Evolutionary conservation across 2,888 invertebrate species (phyloP), one percentile per base, ranked within the genome.

Genomic region (Nomada lathburiana): DNA sequence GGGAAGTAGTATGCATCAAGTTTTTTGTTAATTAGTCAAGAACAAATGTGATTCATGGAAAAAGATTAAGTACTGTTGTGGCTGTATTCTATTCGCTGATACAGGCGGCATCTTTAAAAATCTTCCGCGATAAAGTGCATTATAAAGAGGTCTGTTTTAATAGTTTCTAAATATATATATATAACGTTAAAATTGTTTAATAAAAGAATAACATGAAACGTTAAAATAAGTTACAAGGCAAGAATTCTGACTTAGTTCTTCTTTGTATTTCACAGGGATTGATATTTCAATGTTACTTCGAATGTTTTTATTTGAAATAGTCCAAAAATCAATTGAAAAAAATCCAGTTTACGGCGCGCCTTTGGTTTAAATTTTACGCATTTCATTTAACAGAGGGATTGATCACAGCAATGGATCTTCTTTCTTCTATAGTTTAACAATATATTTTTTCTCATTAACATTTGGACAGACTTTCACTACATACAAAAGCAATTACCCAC

Each of bases 401-500:
- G 16, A 67, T 68, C 62, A 23, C 16, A 68, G 13, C 18, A 72
- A 50, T 60, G 16, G 18, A 53, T 73, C 18, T 47, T 18, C 16
- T 29, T 44, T 50, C 5, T 76, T 84, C 68, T 81, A 47, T 80
- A 26, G 20, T 83, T 88, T 82, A 86, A 88, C 82, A 85, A 86
- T 87, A 84, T 86, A 87, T 85, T 86, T 86, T 85, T 80, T 82
- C 81, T 73, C 72, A 79, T 86, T 76, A 87, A 86, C 86, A 87
- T 88, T 85, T 86, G 77, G 85, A 87, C 85, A 87, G 83, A 88
- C 82, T 80, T 71, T 84, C 86, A 83, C 71, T 89, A 88, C 87
- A 86, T 87, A 89, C 86, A 89, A 87, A 86, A 88, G 70, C 83
- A 89, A 83, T 84, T 67, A 73, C 64, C 77, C 76, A 85, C 83